Conservation (phyloP, 1,140 invertebrate genomes). For the Ceratina calcarata region DNA sequence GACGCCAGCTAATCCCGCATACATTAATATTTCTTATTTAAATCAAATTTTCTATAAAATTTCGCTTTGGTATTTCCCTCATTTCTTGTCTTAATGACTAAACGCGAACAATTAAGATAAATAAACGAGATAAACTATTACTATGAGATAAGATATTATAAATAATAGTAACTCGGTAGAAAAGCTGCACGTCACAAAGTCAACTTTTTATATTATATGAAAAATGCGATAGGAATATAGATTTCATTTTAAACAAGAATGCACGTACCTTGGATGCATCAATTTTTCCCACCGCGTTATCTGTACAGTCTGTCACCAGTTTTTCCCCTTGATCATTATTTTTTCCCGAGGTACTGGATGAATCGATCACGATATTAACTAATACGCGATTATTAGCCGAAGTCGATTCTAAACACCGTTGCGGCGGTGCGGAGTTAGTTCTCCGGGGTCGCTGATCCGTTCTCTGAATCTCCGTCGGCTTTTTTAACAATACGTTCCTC, state of each 20-base stretch:
- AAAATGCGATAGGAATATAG: no score
- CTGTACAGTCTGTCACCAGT: not conserved
- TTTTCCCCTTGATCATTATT: conserved; percentile 27
- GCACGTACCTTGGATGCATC: conserved; percentile 43
- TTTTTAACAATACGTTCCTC: conserved; percentile 2
- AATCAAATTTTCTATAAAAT: no score
- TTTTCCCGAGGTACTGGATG: conserved; percentile 19
- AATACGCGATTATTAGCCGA: conserved; percentile 51
- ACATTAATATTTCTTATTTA: no score
- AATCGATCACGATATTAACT: conserved; percentile 71
- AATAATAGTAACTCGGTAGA: no score
- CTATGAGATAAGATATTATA: no score
- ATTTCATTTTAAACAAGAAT: not conserved
- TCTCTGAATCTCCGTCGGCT: conserved; percentile 11
- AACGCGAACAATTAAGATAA: no score
- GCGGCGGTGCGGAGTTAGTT: conserved; percentile 72
- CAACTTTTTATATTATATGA: no score
- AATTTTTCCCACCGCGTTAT: not conserved
- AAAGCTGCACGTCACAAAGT: no score
- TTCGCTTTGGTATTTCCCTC: no score
- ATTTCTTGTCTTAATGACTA: no score
- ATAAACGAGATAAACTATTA: no score
- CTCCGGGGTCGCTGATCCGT: conserved; percentile 53
- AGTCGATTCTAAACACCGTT: conserved; percentile 52
- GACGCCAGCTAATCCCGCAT: conserved; percentile 27